Conservation (phyloP, 2,888 invertebrate genomes). For the Amorpha juglandis region DNA sequence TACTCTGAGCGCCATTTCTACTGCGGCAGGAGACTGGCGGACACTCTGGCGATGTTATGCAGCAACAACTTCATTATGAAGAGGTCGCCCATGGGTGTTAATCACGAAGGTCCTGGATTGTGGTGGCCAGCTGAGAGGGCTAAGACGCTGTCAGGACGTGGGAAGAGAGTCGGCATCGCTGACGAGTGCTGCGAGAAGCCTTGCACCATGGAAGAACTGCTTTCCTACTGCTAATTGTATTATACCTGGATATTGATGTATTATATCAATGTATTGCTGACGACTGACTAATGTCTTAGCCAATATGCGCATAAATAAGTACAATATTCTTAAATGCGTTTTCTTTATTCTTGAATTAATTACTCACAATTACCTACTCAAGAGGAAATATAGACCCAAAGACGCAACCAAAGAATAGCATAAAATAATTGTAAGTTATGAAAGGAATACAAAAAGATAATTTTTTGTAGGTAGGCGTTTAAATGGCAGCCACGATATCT, state of each 20-base stretch:
- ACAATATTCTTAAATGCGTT: no score
- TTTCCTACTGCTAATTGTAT: slow-evolving; percentile 5
- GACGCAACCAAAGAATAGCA: no score
- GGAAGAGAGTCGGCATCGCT: slow-evolving; percentile 4
- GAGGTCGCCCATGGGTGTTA: background rate
- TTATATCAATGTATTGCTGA: background rate
- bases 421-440: background rate
- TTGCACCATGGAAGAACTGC: slow-evolving; percentile 25
- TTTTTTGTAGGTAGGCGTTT: background rate
- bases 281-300: background rate
- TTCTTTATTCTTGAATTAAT: no score
- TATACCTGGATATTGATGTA: background rate
- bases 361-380: background rate
- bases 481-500: background rate
- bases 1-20: slow-evolving; percentile 10
- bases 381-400: no score
- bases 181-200: slow-evolving; percentile 25
- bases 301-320: background rate
- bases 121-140: slow-evolving; percentile 10
- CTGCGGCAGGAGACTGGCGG: slow-evolving; percentile 17
- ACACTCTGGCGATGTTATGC: slow-evolving; percentile 1
- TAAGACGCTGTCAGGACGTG: background rate
- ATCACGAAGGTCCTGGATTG: slow-evolving; percentile 4
- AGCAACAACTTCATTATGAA: background rate
- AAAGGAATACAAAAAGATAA: background rate